A percentile compares a stretch with the other conserved stretches of the same genome.
Evolutionary conservation across 1,140 invertebrate genomes (phyloP).

Genomic region (Solenopsis fugax): DNA sequence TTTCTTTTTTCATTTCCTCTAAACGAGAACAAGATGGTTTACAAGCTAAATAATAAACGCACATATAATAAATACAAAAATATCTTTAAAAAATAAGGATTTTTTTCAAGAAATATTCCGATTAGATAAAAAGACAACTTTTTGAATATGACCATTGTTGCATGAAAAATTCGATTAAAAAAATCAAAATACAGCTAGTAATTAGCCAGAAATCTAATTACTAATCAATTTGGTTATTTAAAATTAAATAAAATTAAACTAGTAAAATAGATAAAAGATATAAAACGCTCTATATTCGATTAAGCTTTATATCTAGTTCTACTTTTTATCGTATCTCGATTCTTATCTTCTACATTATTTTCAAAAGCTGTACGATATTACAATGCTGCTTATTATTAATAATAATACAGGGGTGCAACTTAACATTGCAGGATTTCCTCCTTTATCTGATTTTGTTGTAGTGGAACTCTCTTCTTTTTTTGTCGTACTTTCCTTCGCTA

Average conservation of each 20-base stretch:
- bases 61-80: not conserved
- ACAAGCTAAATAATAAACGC: not conserved
- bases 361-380: constrained; percentile 5
- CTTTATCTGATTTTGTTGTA: not conserved
- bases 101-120: not conserved
- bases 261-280: not conserved
- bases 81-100: not conserved
- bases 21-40: not conserved
- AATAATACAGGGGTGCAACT: not conserved
- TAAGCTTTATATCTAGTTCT: not conserved
- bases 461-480: not conserved
- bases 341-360: constrained; percentile 3
- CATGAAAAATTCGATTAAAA: not conserved
- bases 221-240: not conserved
- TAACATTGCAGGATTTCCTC: not conserved
- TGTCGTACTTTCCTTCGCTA: not conserved
- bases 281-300: not conserved
- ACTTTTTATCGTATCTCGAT: constrained; percentile 29
- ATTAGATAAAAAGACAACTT: not conserved
- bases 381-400: constrained; percentile 23
- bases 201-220: not conserved
- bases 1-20: not conserved
- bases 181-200: not conserved
- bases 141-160: not conserved
- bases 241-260: constrained; percentile 7